Evolutionary conservation across 2,888 invertebrate genomes (phyloP).

Genomic region (Synanthedon andrenaeformis): DNA sequence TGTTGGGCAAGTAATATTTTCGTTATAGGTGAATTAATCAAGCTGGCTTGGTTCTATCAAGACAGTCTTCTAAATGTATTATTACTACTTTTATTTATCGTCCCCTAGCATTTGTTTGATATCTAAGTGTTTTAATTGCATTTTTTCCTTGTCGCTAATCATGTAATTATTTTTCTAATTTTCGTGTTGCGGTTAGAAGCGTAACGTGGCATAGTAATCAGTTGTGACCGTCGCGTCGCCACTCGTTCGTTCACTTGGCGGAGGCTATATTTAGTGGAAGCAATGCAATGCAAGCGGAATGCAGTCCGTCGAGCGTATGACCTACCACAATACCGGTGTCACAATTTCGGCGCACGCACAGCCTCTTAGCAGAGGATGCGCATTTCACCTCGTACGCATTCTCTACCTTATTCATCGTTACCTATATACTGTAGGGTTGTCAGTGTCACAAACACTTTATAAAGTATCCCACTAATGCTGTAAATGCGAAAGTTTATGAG

Average conservation of each 20-base stretch:
- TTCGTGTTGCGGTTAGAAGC: too few relatives aligned
- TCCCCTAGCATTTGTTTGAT: too few relatives aligned
- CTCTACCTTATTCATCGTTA: neutral
- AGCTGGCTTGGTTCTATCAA: too few relatives aligned
- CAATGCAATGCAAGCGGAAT: constrained; percentile 19
- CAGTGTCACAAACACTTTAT: too few relatives aligned
- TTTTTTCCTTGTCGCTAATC: neutral
- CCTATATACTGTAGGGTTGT: too few relatives aligned
- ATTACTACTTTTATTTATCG: too few relatives aligned
- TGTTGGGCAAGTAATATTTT: too few relatives aligned
- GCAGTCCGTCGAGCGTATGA: constrained; percentile 39
- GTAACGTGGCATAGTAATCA: constrained; percentile 1
- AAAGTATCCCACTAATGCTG: too few relatives aligned
- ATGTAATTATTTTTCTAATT: neutral
- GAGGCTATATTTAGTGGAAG: constrained; percentile 62
- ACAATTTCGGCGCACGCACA: constrained; percentile 52
- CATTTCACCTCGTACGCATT: constrained; percentile 9
- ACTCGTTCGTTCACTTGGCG: constrained; percentile 59
- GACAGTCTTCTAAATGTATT: too few relatives aligned
- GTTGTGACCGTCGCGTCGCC: constrained; percentile 15
- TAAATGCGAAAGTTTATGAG: too few relatives aligned
- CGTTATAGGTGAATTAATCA: too few relatives aligned
- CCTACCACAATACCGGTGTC: constrained; percentile 56
- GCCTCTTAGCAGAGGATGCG: constrained; percentile 22
- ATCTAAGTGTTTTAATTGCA: too few relatives aligned